phyloP scores from a whole-genome alignment of 2,888 invertebrate genomes.

The Autographa gamma region DNA sequence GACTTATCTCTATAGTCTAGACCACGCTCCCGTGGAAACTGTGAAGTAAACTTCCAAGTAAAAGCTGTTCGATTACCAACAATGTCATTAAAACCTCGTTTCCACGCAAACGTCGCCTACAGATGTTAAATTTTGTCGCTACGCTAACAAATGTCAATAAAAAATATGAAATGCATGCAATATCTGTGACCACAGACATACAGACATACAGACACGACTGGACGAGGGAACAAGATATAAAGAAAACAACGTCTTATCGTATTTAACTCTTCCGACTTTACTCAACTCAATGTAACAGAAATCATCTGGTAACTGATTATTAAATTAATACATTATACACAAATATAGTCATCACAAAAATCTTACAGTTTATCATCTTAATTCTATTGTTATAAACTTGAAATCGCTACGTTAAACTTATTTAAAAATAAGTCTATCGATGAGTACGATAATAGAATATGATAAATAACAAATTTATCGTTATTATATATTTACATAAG shows the following conservation, averaged over 20 bases:
- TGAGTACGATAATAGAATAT: conserved; percentile 84
- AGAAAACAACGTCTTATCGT: conserved; percentile 85
- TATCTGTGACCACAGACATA: conserved; percentile 61
- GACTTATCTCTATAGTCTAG: conserved; percentile 71
- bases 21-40: conserved; percentile 53
- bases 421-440: conserved; percentile 85
- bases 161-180: conserved; percentile 66
- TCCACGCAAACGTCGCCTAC: conserved; percentile 64
- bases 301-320: conserved; percentile 85
- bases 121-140: conserved; percentile 76
- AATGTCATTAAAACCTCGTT: conserved; percentile 17
- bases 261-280: conserved; percentile 84
- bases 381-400: conserved; percentile 79
- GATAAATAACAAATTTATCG: conserved; percentile 87
- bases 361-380: conserved; percentile 77
- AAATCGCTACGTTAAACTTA: conserved; percentile 84
- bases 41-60: conserved; percentile 42
- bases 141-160: conserved; percentile 74
- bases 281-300: conserved; percentile 87
- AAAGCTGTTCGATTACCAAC: conserved; percentile 25
- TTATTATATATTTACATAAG: conserved; percentile 84
- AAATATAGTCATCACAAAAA: conserved; percentile 83
- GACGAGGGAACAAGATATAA: conserved; percentile 79
- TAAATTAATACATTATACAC: conserved; percentile 85
- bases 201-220: conserved; percentile 64